Percentiles rank a stretch among this genome's conserved stretches.
phyloP scores from a whole-genome alignment of 1,140 invertebrate genomes.

The Zeugodacus cucurbitae region DNA sequence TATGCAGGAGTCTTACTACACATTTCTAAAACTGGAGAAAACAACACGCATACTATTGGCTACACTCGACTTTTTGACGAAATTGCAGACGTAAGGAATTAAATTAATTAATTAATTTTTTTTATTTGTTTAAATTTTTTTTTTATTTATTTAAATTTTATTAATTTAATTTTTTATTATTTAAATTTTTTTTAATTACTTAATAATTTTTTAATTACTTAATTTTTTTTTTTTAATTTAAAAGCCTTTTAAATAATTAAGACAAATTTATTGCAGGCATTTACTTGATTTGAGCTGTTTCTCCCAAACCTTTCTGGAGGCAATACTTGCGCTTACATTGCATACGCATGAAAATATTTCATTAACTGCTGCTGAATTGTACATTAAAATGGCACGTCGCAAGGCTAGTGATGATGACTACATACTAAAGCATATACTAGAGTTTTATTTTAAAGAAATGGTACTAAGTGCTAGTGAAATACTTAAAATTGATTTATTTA shows the following conservation, averaged over 20 bases:
- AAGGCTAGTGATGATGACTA: neutral
- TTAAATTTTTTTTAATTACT: neutral
- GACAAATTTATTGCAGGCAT: neutral
- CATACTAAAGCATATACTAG: neutral
- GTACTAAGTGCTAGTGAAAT: neutral
- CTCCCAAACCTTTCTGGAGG: neutral
- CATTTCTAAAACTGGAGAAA: neutral
- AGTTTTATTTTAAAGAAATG: neutral
- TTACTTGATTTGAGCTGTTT: neutral
- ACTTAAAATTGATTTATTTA: neutral
- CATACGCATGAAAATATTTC: neutral
- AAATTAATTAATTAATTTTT: neutral
- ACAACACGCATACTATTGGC: neutral
- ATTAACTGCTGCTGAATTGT: neutral
- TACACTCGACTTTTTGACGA: neutral
- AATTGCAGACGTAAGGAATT: neutral
- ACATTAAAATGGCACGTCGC: neutral
- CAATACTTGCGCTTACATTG: neutral
- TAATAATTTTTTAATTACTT: no score
- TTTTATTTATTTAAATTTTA: no score
- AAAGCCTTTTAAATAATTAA: neutral
- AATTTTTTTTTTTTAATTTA: no score
- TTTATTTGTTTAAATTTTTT: no score
- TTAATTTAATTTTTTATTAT: neutral
- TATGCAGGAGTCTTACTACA: neutral